Evolutionary conservation across 2,113 vertebrate genomes (phyloP).

Genomic region (Puffinus mauretanicus): DNA sequence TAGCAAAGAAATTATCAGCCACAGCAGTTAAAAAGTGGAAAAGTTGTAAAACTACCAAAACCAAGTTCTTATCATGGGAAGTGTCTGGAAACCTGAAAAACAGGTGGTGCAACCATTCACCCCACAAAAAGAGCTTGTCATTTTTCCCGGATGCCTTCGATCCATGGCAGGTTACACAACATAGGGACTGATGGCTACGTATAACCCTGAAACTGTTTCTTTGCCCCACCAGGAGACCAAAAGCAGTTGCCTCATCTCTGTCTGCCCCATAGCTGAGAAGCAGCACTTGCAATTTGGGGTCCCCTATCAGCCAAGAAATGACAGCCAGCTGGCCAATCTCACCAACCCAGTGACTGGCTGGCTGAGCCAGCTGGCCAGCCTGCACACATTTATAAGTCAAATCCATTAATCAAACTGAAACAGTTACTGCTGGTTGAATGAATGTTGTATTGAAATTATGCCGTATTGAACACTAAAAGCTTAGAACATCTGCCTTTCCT

Average conservation of each 20-base stretch:
- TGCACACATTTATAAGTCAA: neutral
- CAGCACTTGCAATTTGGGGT: neutral
- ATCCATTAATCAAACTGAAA: neutral
- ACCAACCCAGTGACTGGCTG: neutral
- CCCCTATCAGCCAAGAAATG: neutral
- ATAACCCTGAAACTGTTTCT: neutral
- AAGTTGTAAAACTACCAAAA: neutral
- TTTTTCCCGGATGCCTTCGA: neutral
- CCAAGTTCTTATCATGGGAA: neutral
- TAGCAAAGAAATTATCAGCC: neutral
- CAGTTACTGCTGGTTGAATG: neutral
- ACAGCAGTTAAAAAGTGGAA: neutral
- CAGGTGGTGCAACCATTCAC: neutral
- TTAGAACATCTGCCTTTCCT: neutral
- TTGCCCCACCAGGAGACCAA: neutral
- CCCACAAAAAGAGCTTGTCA: neutral
- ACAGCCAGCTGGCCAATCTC: neutral
- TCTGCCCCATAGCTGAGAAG: neutral
- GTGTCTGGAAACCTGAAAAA: neutral
- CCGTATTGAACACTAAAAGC: neutral
- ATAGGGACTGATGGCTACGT: neutral
- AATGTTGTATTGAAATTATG: neutral
- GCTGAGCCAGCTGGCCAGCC: neutral
- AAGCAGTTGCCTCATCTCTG: neutral
- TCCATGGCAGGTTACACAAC: neutral